Evolutionary conservation across 1,140 invertebrate species (phyloP), one percentile per base, ranked within the genome.

Genomic region (Daktulosphaira vitifoliae): DNA sequence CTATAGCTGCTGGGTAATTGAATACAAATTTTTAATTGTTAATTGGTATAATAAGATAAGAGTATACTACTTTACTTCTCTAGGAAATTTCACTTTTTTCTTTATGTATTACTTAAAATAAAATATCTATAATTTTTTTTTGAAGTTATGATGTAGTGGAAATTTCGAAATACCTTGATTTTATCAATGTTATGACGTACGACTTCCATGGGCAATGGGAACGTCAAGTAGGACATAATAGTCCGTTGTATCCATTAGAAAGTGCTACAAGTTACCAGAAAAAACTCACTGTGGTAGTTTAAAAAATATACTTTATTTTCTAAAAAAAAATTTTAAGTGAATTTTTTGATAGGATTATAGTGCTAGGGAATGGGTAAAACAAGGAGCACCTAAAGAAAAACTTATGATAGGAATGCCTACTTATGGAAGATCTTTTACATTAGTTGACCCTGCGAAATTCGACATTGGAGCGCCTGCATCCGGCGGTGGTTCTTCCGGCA

Each of bases 131-230:
- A 50, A n/a, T n/a, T n/a, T n/a, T n/a, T n/a, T n/a, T n/a, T 25
- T 1, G 5, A 37, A 82, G 81, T n/a, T 93, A 93, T 71, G 91
- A 95, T 71, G 90, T 95, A 6, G 87, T 89, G 1, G 92, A 95
- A 78, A 91, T 96, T 65, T 89, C 90, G 29, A 94, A 95, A 78
- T 94, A 92, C 71, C 76, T 95, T 69, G 92, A 96, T 76, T 92
- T 90, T 71, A 90, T 96, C 71, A 95, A 94, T 72, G 85, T 95
- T 4, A 94, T 95, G 91, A 92, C 90, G 1, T 96, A 94, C 70
- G 92, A 95, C 73, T 94, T 94, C 79, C 91, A 94, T 72, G 91
- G 91, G 0, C 88, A 91, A 72, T 94, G 90, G 91, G 90, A 94
- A 73, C 79, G 89, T 69, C 87, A 89, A 71, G 90, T 94, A 13